Percentiles rank a stretch among this genome's conserved stretches.
These are phyloP conservation scores for Antechinus stuartii DNA, from an alignment of 2,113 vertebrate species.

Conservation along the genomic window DNA sequence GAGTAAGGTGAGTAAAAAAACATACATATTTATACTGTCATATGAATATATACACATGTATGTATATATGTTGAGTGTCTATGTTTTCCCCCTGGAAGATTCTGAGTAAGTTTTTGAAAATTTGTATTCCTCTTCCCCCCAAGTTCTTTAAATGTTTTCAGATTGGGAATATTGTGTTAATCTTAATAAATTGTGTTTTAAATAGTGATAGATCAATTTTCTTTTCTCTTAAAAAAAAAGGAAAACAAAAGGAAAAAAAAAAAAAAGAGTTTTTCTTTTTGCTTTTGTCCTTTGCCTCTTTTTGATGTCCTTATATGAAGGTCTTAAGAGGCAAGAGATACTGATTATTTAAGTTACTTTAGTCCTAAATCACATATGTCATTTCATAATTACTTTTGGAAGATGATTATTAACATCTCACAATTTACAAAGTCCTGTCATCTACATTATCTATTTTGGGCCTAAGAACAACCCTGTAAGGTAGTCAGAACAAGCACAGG, in stretches of 20 bases:
- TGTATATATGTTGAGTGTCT: not conserved
- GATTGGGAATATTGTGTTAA: no score
- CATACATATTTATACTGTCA: not conserved
- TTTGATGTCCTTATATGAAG: conserved; percentile 16
- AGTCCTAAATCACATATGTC: conserved; percentile 18
- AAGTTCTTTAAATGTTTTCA: no score
- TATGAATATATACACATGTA: conserved; percentile 13
- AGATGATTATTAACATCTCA: conserved; percentile 16
- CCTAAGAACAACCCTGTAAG: not conserved
- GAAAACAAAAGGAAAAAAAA: not conserved
- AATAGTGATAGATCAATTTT: no score
- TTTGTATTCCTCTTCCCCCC: no score
- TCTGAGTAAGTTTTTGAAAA: no score
- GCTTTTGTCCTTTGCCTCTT: conserved; percentile 62
- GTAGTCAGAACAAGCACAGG: no score
- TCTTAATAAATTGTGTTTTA: no score
- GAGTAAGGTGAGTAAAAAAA: no score
- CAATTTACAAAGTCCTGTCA: conserved; percentile 45
- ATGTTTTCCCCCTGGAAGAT: no score
- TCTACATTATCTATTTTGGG: conserved; percentile 46
- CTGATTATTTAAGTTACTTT: conserved; percentile 16
- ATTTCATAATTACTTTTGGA: conserved; percentile 47
- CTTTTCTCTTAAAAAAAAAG: no score
- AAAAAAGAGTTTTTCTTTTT: conserved; percentile 62
- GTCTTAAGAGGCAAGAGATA: not conserved